Evolutionary conservation across 1,140 invertebrate species (phyloP), one percentile per base, ranked within the genome.

Genomic region (Zaprionus taronus): DNA sequence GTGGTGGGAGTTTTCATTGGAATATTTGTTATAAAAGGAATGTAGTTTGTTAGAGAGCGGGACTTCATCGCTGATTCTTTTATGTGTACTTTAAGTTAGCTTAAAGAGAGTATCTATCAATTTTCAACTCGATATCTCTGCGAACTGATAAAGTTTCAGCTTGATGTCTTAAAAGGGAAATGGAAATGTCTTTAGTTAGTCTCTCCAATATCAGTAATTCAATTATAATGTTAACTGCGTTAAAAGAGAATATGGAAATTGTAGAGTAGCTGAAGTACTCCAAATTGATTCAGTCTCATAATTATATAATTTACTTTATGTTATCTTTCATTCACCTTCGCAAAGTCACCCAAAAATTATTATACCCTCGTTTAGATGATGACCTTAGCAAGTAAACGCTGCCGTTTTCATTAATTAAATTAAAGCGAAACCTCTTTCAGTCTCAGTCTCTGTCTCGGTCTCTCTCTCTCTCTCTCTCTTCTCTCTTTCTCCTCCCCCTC

Each of bases 381-480:
- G 31, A 11, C 31, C 31, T 31, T 31, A 31, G 31, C 9, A 60
- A 34, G 24, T 22, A 24, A 41, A 66, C 7, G 17, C 34, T 66
- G 53, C 31, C 44, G 44, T 85, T 82, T n/a, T 65, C 72, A 74
- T 86, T 82, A 74, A 87, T 87, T 64, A 76, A 80, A 83, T 87
- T 74, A 77, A 74, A 74, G 31, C 47, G 44, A 3, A 49, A 64
- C 68, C 57, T 0, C 15, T 17, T 6, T 1, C 41, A n/a, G 1
- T 7, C n/a, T 17, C n/a, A 3, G 0, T 17, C n/a, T 9, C 6
- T 2, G 5, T 0, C 5, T 5, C 5, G 9, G 6, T n/a, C 41
- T 41, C 0, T n/a, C n/a, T 9, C n/a, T n/a, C 5, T 44, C 41
- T 44, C 5, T n/a, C 41, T 17, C 5, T 34, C 34, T 34, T 44